Base-by-base conservation (phyloP, 2,797 vertebrate genomes). In the Alosa sapidissima region DNA sequence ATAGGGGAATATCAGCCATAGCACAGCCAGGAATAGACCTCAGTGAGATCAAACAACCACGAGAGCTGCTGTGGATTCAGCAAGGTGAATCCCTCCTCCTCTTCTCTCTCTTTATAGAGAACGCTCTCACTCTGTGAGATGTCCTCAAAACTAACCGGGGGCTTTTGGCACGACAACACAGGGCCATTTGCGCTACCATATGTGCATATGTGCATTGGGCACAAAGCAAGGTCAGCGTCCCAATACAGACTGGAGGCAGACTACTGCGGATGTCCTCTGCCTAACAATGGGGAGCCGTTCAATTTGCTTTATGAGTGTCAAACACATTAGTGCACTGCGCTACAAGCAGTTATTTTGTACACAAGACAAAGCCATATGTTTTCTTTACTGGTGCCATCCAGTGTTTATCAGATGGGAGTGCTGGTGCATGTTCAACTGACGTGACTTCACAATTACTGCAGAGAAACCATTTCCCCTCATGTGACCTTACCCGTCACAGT, bases 131-230 rank as follows among this genome's bases (percentile, higher is more conserved):
- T 45, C 36, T 75, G 68, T 45, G 36, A 75, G 68, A 92, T 91
- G 91, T 93, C 91, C 90, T 88, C 86, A 91, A 91, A 93, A 88
- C 91, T 90, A 85, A 91, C 93, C 93, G 90, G 90, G 92, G 93
- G 93, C 93, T 93, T 87, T 91, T 94, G 93, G 93, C 92, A 91
- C 81, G 19, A 47, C 21, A 84, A 85, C 60, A 72, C 55, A 87
- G 88, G 83, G 21, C 87, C 90, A 91, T 87, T 88, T 92, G 89
- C 85, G 86, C 86, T 87, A 84, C 93, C 93, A 94, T 94, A 94
- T 94, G 93, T 88, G 88, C 89, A 84, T 60, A 84, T 75, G 68
- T 75, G 68, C 4, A 16, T 19, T 19, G 14, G 68, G 68, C 68
- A 75, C 86, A 87, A 85, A 85, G 83, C 81, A 36, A 75, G 68